Conservation (phyloP, 1,140 invertebrate genomes). For the Trichonephila clavipes region DNA sequence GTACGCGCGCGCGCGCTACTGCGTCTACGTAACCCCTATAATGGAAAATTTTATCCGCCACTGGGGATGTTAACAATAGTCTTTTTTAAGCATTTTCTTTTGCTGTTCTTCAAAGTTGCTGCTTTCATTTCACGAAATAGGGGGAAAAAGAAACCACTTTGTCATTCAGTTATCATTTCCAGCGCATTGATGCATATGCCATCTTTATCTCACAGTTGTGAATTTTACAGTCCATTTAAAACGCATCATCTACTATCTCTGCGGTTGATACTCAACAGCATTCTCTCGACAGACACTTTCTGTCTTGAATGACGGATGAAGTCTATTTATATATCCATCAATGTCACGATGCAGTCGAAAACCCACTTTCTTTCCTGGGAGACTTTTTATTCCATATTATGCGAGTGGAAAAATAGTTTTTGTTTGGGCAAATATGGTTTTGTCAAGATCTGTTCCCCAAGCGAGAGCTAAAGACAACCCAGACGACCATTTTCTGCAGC, state of each 20-base stretch:
- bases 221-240: not conserved
- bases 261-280: not conserved
- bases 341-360: not conserved
- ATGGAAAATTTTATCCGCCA: too few relatives aligned
- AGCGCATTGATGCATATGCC: not conserved
- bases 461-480: constrained; percentile 17
- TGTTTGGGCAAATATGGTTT: constrained; percentile 34
- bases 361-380: not conserved
- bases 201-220: not conserved
- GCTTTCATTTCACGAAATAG: too few relatives aligned
- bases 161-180: not conserved
- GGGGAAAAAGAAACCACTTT: not conserved
- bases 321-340: constrained; percentile 27
- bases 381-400: constrained; percentile 24
- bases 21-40: too few relatives aligned
- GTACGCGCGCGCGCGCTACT: too few relatives aligned
- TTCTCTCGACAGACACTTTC: not conserved
- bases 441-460: constrained; percentile 11
- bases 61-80: too few relatives aligned
- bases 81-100: too few relatives aligned
- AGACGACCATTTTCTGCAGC: constrained; percentile 42
- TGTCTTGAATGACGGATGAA: constrained; percentile 6
- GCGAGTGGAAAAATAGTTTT: not conserved
- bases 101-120: too few relatives aligned
- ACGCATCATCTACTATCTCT: not conserved